Evolutionary conservation across 2,797 vertebrate species (phyloP).

Genomic region (Gallinago nigripennis): DNA sequence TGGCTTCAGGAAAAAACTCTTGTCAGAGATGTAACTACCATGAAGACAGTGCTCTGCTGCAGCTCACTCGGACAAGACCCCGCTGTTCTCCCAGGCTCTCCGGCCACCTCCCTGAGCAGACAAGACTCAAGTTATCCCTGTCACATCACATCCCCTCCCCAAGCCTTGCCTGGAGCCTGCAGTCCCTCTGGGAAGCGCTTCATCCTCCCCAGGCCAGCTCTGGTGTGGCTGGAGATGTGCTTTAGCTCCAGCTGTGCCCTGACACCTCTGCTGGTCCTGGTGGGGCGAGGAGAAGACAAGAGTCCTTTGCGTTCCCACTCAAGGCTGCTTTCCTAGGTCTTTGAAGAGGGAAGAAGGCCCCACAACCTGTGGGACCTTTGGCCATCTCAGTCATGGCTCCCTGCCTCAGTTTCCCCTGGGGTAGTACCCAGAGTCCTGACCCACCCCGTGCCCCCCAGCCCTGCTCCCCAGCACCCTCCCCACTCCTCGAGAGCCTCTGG

Average conservation of each 20-base stretch:
- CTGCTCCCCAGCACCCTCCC: background rate
- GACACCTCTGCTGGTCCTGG: background rate
- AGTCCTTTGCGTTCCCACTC: accelerated
- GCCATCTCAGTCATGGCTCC: background rate
- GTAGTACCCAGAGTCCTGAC: background rate
- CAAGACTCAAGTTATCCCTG: background rate
- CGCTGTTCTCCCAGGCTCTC: background rate
- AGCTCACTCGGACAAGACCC: background rate
- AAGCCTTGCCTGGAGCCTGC: background rate
- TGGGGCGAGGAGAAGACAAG: background rate
- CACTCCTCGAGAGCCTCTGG: background rate
- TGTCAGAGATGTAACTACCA: accelerated
- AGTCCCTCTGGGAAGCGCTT: background rate
- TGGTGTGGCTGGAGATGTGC: background rate
- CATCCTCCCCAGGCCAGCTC: background rate
- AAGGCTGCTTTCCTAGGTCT: background rate
- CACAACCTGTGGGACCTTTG: background rate
- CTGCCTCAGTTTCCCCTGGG: background rate
- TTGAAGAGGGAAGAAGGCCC: background rate
- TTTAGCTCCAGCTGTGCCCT: background rate
- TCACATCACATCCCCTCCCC: background rate
- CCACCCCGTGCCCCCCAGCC: accelerated
- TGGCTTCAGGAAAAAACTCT: background rate
- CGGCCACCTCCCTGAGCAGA: background rate
- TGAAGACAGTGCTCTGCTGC: background rate